Percentiles rank a stretch among this genome's conserved stretches.
Evolutionary conservation across 2,797 vertebrate species (phyloP).

Genomic region (Trichosurus vulpecula): DNA sequence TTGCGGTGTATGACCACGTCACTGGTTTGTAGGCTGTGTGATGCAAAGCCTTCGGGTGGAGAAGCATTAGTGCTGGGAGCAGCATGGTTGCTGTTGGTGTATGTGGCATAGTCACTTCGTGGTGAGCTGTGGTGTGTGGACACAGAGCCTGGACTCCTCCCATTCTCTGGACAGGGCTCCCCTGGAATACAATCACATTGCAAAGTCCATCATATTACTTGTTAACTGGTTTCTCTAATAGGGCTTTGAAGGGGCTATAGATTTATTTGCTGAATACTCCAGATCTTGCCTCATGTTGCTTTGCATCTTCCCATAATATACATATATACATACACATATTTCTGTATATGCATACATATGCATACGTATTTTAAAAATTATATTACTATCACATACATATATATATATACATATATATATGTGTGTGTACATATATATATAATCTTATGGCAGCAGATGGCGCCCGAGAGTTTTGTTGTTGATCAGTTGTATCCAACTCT

Average conservation of each 20-base stretch:
- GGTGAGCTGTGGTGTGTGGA: slow-evolving; percentile 99
- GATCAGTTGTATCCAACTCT: not conserved
- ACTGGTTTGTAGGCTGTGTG: slow-evolving; percentile 89
- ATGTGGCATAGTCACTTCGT: slow-evolving; percentile 93
- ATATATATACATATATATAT: not conserved
- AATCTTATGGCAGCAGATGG: not conserved
- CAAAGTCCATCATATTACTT: not conserved
- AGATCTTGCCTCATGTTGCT: not conserved
- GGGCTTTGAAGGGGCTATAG: slow-evolving; percentile 25
- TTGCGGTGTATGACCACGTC: slow-evolving; percentile 96
- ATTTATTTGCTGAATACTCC: not conserved
- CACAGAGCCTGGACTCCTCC: slow-evolving; percentile 94
- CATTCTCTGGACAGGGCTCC: slow-evolving; percentile 94
- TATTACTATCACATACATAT: too few species aligned
- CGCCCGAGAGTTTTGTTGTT: not conserved
- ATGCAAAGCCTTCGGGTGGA: slow-evolving; percentile 85
- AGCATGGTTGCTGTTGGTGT: slow-evolving; percentile 89
- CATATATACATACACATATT: not conserved
- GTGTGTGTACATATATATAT: not conserved
- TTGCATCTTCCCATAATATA: not conserved
- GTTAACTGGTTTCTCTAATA: slow-evolving; percentile 26
- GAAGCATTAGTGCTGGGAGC: slow-evolving; percentile 84
- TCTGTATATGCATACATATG: too few species aligned
- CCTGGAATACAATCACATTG: slow-evolving; percentile 84
- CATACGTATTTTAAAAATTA: not conserved